Percentiles rank a stretch among this genome's conserved stretches.
Conservation (phyloP, 2,888 invertebrate genomes). For the Synanthedon formicaeformis region DNA sequence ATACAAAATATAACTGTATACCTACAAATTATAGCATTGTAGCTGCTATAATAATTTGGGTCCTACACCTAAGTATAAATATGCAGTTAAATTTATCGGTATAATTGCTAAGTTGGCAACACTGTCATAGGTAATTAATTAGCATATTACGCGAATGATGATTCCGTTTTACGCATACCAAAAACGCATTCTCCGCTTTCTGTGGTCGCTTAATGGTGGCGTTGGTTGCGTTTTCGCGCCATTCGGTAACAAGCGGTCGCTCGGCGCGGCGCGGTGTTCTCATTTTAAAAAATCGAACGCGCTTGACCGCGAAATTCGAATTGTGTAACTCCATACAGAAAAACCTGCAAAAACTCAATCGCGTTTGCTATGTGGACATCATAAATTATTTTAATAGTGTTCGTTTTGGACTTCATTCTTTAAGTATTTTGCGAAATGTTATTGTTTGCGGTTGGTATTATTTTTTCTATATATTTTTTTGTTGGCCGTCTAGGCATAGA, state of each 20-base stretch:
- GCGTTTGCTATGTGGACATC: not conserved
- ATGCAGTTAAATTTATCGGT: no score
- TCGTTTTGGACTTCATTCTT: not conserved
- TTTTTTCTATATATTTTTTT: not conserved
- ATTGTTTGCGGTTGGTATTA: not conserved
- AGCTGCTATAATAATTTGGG: no score
- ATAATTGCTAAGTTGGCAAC: no score
- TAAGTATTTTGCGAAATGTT: not conserved
- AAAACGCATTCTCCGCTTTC: not conserved
- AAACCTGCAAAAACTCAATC: not conserved
- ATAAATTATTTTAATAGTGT: not conserved
- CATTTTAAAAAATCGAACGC: slow-evolving; percentile 9
- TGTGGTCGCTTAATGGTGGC: no score
- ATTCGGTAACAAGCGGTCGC: slow-evolving; percentile 22
- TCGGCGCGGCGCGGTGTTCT: slow-evolving; percentile 21
- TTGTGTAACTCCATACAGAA: not conserved
- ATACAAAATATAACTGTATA: no score
- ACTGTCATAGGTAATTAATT: no score
- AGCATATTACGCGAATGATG: not conserved
- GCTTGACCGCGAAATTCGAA: slow-evolving; percentile 6
- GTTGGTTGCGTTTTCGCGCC: slow-evolving; percentile 13
- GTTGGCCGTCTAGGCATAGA: no score
- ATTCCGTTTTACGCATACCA: not conserved
- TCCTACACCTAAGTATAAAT: no score
- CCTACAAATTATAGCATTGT: no score